Conservation (phyloP, 2,888 invertebrate genomes). For the Lepas anatifera region DNA sequence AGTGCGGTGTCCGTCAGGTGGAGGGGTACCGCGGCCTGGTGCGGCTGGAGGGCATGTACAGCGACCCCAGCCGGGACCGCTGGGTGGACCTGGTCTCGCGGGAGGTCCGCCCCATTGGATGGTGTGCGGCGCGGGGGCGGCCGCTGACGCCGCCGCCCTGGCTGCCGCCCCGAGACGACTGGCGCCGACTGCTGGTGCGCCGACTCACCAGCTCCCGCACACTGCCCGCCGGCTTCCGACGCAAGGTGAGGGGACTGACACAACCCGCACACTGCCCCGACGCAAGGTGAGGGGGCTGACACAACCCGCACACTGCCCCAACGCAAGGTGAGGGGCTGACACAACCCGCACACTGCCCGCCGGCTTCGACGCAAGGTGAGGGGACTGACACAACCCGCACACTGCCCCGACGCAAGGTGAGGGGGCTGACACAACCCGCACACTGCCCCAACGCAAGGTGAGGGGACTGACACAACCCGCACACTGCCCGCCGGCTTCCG, state of each 20-base stretch:
- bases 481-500: not conserved
- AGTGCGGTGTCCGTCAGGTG: constrained; percentile 43
- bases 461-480: too few relatives aligned
- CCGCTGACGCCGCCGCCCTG: constrained; percentile 73
- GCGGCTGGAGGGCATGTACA: constrained; percentile 83
- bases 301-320: not conserved
- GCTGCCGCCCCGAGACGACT: constrained; percentile 59
- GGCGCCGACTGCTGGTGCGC: constrained; percentile 89
- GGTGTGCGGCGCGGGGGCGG: constrained; percentile 92
- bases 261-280: not conserved
- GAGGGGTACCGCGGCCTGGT: constrained; percentile 45
- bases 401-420: not conserved
- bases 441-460: too few relatives aligned
- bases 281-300: not conserved
- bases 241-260: constrained; percentile 46
- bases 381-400: not conserved
- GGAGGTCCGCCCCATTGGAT: constrained; percentile 92
- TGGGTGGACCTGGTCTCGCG: constrained; percentile 92
- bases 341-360: not conserved
- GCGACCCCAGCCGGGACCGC: constrained; percentile 78
- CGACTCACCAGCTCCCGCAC: constrained; percentile 89
- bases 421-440: too few relatives aligned
- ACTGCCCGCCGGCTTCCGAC: constrained; percentile 81
- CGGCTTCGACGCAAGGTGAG: not conserved
- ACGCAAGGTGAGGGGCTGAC: not conserved